Percentiles rank a stretch among this genome's conserved stretches.
Evolutionary conservation across 2,888 invertebrate genomes (phyloP).

Genomic region (Beris chalybata): DNA sequence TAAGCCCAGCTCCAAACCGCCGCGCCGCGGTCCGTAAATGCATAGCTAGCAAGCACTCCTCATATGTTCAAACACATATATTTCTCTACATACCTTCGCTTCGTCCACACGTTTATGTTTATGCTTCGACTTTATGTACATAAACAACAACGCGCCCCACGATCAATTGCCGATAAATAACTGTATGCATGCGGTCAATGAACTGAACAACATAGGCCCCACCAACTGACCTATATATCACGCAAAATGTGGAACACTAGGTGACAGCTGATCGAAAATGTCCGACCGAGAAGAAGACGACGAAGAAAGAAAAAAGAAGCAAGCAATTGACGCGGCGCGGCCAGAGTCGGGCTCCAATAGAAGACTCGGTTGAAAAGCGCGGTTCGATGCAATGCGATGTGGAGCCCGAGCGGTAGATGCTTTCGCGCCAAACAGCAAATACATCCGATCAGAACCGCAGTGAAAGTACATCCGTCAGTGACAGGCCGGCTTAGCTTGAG

Average conservation of each 20-base stretch:
- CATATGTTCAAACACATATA: too few relatives aligned
- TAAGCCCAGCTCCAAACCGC: not conserved
- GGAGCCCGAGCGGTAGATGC: not conserved
- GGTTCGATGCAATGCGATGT: slow-evolving; percentile 7
- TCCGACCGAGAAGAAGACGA: slow-evolving; percentile 37
- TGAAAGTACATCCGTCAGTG: slow-evolving; percentile 42
- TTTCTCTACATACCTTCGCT: too few relatives aligned
- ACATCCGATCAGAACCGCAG: slow-evolving; percentile 34
- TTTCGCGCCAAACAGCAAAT: slow-evolving; percentile 34
- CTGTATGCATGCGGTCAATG: slow-evolving; percentile 45
- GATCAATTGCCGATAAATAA: slow-evolving; percentile 36
- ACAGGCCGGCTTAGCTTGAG: slow-evolving; percentile 8
- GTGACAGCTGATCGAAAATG: slow-evolving; percentile 50
- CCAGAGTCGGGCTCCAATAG: slow-evolving; percentile 9
- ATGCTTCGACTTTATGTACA: slow-evolving; percentile 20
- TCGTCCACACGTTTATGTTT: not conserved
- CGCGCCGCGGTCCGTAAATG: slow-evolving; percentile 5
- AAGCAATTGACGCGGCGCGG: slow-evolving; percentile 18
- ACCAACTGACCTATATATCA: slow-evolving; percentile 51
- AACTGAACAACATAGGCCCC: slow-evolving; percentile 47
- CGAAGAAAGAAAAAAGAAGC: slow-evolving; percentile 18
- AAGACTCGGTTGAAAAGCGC: slow-evolving; percentile 11
- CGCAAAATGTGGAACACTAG: slow-evolving; percentile 50
- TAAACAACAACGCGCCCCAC: slow-evolving; percentile 26
- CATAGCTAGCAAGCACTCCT: slow-evolving; percentile 6